Evolutionary conservation across 2,797 vertebrate species (phyloP), one percentile per base, ranked within the genome.

Genomic region (Chlorospingus semifuscus): DNA sequence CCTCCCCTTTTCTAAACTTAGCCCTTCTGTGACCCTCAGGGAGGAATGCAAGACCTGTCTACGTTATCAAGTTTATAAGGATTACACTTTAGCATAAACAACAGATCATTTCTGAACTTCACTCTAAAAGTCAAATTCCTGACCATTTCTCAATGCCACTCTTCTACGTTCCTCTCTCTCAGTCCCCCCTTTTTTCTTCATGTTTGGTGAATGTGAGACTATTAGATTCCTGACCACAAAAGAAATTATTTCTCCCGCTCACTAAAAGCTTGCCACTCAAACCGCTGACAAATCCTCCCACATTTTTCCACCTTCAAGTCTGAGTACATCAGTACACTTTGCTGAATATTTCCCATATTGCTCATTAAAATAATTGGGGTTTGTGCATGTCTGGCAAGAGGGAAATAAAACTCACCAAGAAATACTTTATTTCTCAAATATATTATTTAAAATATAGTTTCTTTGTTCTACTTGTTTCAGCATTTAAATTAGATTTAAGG

Each of bases 41-140:
- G 34, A 95, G 77, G 95, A 96, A 96, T 95, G 92, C 70, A 84
- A 76, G 93, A 95, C 90, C 94, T 92, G 86, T 91, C 94, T 94
- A 87, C 1, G 15, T 96, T 96, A 96, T 93, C 95, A 52, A 92
- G 93, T 94, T 94, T 96, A 89, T 92, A 96, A 50, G 83, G 93
- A 95, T 95, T 95, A 94, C 93, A 93, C 89, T 93, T 89, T 37
- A 90, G 92, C 74, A 95, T 89, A 94, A 96, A 93, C 92, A 96
- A 94, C 71, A 52, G 88, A 84, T 74, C 70, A 53, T 85, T 92
- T 70, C 93, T 84, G 93, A 95, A 93, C 92, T 92, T 87, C 90
- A 80, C 66, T 82, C 90, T 32, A 60, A 87, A 82, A 82, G 93
- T 72, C 83, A 84, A 93, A 95, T 95, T 96, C 94, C 90, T 89